Evolutionary conservation across 1,140 invertebrate species (phyloP).

Genomic region (Meloidogyne floridensis): DNA sequence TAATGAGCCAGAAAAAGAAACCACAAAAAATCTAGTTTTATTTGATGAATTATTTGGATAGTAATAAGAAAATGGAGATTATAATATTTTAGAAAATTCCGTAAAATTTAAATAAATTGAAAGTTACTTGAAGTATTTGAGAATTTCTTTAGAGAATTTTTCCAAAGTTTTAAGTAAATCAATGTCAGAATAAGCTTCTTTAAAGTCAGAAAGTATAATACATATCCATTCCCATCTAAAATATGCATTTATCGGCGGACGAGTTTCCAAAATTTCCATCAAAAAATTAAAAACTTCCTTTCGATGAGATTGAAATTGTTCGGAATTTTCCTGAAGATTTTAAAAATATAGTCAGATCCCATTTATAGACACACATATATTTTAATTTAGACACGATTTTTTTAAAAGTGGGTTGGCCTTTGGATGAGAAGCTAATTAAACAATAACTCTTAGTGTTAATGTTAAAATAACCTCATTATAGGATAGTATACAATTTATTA

Average conservation of each 20-base stretch:
- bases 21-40: no score
- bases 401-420: no score
- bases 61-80: no score
- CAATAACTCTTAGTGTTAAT: no score
- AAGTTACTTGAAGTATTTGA: conserved; percentile 12
- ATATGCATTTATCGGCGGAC: neutral
- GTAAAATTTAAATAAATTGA: neutral
- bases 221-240: conserved; percentile 16
- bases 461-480: no score
- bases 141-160: neutral
- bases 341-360: no score
- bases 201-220: neutral
- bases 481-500: no score
- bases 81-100: neutral
- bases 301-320: neutral
- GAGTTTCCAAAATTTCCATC: conserved; percentile 1
- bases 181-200: conserved; percentile 7
- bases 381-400: no score
- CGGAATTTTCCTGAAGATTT: neutral
- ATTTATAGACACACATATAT: no score
- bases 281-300: conserved; percentile 20
- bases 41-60: no score
- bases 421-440: no score
- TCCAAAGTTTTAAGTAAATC: conserved; percentile 8
- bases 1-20: no score